Percentiles rank a stretch among this genome's conserved stretches.
Conservation (phyloP, 2,888 invertebrate genomes). For the Melangyna quadrimaculata region DNA sequence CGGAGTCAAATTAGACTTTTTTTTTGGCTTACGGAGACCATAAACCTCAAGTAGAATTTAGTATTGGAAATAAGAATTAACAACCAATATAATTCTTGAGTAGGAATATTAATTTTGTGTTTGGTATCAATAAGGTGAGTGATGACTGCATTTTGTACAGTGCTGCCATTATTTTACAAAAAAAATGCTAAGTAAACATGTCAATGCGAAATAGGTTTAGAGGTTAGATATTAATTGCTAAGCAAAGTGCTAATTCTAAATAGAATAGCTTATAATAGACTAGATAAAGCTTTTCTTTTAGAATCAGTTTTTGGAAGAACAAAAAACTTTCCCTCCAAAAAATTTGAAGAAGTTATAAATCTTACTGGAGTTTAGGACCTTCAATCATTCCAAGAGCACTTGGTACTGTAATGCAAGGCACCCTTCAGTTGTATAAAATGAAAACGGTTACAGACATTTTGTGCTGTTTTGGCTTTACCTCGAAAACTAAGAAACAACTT, state of each 20-base stretch:
- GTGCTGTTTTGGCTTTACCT: no score
- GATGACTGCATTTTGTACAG: not conserved
- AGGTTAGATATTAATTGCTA: not conserved
- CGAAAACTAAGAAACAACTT: no score
- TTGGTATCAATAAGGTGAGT: not conserved
- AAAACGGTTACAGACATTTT: no score
- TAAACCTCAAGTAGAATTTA: not conserved
- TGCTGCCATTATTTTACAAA: not conserved
- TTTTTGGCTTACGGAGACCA: not conserved
- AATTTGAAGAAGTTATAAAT: not conserved
- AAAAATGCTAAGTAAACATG: not conserved
- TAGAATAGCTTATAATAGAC: not conserved
- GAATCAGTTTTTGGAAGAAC: not conserved
- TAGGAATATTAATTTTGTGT: not conserved
- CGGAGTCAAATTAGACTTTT: slow-evolving; percentile 12
- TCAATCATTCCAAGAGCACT: not conserved
- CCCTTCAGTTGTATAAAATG: not conserved
- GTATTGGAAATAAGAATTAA: slow-evolving; percentile 1
- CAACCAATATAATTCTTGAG: not conserved
- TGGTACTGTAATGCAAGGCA: not conserved
- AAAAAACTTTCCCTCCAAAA: no score
- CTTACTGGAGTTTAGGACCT: not conserved
- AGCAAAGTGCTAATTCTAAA: no score
- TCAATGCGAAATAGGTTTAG: not conserved
- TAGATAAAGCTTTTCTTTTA: not conserved